A percentile compares a stretch with the other conserved stretches of the same genome.
Conservation (phyloP, 2,113 vertebrate species). For the Aix galericulata region DNA sequence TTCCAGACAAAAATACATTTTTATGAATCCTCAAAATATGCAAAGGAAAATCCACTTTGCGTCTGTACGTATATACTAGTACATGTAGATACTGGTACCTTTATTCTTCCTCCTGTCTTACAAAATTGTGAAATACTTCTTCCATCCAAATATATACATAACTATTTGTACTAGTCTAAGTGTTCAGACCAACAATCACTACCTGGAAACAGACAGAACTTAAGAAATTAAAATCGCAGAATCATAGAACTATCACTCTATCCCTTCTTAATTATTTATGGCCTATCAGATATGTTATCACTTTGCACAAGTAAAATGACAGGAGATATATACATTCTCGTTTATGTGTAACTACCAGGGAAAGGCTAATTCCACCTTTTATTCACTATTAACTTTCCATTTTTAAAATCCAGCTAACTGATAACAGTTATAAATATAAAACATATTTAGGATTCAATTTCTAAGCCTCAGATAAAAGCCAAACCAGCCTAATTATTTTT, state of each 20-base stretch:
- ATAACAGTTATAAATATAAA: background rate
- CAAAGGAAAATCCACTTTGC: background rate
- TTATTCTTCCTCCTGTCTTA: background rate
- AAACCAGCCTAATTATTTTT: background rate
- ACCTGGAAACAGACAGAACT: background rate
- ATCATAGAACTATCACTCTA: background rate
- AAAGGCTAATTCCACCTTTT: slow-evolving; percentile 13
- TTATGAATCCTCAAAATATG: background rate
- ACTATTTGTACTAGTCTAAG: background rate
- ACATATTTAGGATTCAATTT: background rate
- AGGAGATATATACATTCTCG: background rate
- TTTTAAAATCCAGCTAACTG: background rate
- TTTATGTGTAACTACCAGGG: background rate
- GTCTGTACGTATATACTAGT: background rate
- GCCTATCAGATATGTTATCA: background rate
- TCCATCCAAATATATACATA: background rate
- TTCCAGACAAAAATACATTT: background rate
- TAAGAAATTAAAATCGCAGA: background rate
- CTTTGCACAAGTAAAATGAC: background rate
- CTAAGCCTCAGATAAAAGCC: background rate
- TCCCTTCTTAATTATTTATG: background rate
- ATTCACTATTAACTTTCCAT: background rate
- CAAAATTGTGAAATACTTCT: background rate
- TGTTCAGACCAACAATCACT: background rate
- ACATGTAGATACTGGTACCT: background rate